Evolutionary conservation across 1,140 invertebrate species (phyloP).

Genomic region (Neodiprion pinetum): DNA sequence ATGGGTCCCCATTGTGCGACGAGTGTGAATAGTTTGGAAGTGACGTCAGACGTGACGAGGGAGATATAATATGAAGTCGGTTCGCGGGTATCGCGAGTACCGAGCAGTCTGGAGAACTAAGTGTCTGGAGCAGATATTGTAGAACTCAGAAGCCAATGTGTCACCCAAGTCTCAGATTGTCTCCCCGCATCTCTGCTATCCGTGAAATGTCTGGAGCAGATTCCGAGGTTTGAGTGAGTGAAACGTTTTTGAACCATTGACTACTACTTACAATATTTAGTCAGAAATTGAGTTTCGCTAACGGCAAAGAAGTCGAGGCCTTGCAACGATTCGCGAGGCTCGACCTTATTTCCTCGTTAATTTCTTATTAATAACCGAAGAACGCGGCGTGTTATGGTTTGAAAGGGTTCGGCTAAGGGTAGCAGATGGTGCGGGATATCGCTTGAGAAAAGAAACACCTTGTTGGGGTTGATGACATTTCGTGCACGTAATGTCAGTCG

Average conservation of each 20-base stretch:
- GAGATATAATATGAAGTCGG: slow-evolving; percentile 25
- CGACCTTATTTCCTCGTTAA: too few species aligned
- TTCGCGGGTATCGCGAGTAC: background rate
- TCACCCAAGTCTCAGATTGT: slow-evolving; percentile 30
- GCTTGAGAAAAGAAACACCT: background rate
- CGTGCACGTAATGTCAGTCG: background rate
- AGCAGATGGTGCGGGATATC: too few species aligned
- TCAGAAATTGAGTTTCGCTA: too few species aligned
- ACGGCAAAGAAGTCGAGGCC: too few species aligned
- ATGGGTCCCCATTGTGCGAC: background rate
- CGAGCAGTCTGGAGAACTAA: background rate
- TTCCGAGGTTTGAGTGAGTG: slow-evolving; percentile 11
- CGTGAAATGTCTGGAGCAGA: slow-evolving; percentile 35
- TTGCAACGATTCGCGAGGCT: too few species aligned
- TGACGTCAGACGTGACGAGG: slow-evolving; percentile 47
- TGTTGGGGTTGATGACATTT: slow-evolving; percentile 7
- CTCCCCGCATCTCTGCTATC: slow-evolving; percentile 26
- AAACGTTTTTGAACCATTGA: background rate
- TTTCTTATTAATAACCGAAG: too few species aligned
- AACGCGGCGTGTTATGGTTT: too few species aligned
- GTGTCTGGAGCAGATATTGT: slow-evolving; percentile 30
- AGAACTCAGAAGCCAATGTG: slow-evolving; percentile 45
- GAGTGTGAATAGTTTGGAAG: slow-evolving; percentile 22
- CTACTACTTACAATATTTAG: too few species aligned
- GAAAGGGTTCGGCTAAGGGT: too few species aligned